Evolutionary conservation across 2,888 invertebrate genomes (phyloP).

Genomic region (Sthenelais limicola): DNA sequence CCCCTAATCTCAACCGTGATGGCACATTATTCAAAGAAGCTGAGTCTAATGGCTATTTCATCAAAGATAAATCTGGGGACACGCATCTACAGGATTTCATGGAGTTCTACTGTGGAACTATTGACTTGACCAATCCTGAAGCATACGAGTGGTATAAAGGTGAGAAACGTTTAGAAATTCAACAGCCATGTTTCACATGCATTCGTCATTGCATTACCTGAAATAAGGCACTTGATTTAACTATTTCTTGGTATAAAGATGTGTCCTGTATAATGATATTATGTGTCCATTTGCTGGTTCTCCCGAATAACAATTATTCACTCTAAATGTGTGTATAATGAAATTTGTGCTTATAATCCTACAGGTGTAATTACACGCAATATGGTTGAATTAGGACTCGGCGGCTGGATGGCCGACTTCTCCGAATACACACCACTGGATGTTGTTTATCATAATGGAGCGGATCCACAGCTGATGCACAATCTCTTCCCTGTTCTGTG

Average conservation of each 20-base stretch:
- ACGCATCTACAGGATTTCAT: constrained; percentile 60
- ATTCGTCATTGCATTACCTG: background rate
- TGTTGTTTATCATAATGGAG: constrained; percentile 53
- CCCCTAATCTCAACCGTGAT: constrained; percentile 60
- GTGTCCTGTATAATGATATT: no score
- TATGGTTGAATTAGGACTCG: constrained; percentile 63
- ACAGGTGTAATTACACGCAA: constrained; percentile 58
- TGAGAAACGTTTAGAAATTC: no score
- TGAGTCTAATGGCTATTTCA: constrained; percentile 55
- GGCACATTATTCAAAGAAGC: constrained; percentile 60
- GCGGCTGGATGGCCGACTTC: constrained; percentile 70
- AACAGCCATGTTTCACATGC: background rate
- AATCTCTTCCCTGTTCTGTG: constrained; percentile 62
- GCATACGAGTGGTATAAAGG: constrained; percentile 66
- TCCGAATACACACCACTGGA: constrained; percentile 65
- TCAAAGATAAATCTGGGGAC: constrained; percentile 56
- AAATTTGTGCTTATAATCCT: background rate
- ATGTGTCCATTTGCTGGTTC: no score
- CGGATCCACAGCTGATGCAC: constrained; percentile 56
- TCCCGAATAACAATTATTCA: no score
- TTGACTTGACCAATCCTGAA: constrained; percentile 63
- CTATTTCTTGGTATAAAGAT: no score
- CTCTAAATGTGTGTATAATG: background rate
- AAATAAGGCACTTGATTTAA: background rate
- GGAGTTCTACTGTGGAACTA: constrained; percentile 61